Evolutionary conservation across 2,888 invertebrate species (phyloP), one percentile per base, ranked within the genome.

Genomic region (Drosophila aldrichi): DNA sequence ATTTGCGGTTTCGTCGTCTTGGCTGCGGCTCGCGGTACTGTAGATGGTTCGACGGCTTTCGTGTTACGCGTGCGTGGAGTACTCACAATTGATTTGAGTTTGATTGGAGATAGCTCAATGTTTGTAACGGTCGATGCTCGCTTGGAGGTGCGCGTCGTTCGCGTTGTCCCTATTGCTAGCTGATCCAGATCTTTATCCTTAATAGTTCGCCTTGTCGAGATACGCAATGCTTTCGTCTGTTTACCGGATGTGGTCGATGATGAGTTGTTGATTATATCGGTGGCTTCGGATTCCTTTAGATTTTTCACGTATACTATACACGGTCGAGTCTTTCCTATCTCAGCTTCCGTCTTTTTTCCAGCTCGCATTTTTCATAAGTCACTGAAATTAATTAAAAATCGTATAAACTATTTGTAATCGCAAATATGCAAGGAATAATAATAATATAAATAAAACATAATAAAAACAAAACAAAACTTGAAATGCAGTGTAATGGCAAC

Each of bases 271-370:
- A 64, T 59, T 29, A 54, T 44, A 9, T 70, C 72, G 12, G 25
- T 56, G 12, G 77, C 43, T 18, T 74, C 55, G 12, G 81, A 73
- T 41, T 80, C 74, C 46, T 73, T 70, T 16, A 92, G 77, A 70
- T 92, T 92, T 60, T 90, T 91, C n/a, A 92, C 74, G 41, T 91
- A 91, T 46, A 92, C 92, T 66, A 92, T 90, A 81, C 92, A 92
- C 54, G 91, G 80, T 70, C 92, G 91, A 54, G 91, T 91, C 77
- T 89, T 84, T 79, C 77, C 90, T 89, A 57, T 81, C 77, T 74
- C 87, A 54, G 77, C 74, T 70, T 72, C 81, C 59, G 73, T 65
- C 73, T 88, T 91, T 79, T 90, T 91, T 68, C 91, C 92, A 71
- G 85, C 83, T 81, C 91, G 92, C 92, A 92, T 92, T 77, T 90